phyloP scores from a whole-genome alignment of 2,113 vertebrate species.

The Xiphophorus maculatus region DNA sequence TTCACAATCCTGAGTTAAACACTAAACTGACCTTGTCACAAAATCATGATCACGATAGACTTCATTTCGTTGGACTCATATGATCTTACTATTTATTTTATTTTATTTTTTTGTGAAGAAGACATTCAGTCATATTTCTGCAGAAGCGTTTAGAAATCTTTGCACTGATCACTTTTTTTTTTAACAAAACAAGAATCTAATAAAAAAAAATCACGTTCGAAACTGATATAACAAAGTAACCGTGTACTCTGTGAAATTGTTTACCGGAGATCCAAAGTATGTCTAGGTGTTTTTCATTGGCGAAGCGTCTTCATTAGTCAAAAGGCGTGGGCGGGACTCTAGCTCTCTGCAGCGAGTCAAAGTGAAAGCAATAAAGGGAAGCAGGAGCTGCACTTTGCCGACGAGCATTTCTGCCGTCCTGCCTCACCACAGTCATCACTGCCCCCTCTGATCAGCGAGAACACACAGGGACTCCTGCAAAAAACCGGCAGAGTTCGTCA shows the following conservation, averaged over 20 bases:
- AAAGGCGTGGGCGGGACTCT: slow-evolving; percentile 80
- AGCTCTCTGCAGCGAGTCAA: slow-evolving; percentile 76
- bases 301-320: slow-evolving; percentile 80
- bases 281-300: slow-evolving; percentile 70
- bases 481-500: slow-evolving; percentile 58
- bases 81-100: slow-evolving; percentile 1
- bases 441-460: slow-evolving; percentile 66
- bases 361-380: slow-evolving; percentile 76
- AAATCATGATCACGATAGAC: not conserved
- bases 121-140: not conserved
- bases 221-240: slow-evolving; percentile 3
- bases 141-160: not conserved
- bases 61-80: not conserved
- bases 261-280: slow-evolving; percentile 55
- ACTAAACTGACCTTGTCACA: slow-evolving; percentile 8
- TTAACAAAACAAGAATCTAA: too few relatives aligned
- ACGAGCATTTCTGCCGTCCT: slow-evolving; percentile 76
- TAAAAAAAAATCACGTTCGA: not conserved
- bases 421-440: slow-evolving; percentile 61
- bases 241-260: slow-evolving; percentile 30
- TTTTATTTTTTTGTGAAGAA: too few relatives aligned
- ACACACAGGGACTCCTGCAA: slow-evolving; percentile 57
- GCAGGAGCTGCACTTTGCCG: slow-evolving; percentile 78
- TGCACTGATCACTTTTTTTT: slow-evolving; percentile 4
- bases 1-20: too few relatives aligned